Percentiles rank a stretch among this genome's conserved stretches.
Evolutionary conservation across 2,797 vertebrate genomes (phyloP).

Genomic region (Pseudocheirus occidentalis): DNA sequence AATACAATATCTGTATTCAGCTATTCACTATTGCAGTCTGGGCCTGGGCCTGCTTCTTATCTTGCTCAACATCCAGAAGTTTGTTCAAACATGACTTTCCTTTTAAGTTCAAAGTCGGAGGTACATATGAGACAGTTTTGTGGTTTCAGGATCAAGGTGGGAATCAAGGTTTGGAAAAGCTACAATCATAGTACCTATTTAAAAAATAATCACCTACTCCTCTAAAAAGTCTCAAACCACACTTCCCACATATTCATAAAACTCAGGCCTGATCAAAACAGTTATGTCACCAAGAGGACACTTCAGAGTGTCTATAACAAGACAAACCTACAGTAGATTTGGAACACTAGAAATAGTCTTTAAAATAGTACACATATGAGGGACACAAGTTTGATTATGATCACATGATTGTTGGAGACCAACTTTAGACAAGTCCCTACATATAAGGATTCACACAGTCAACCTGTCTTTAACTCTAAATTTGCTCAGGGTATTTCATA

Average conservation of each 20-base stretch:
- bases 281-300: background rate
- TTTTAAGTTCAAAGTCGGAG: slow-evolving; percentile 20
- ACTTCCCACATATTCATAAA: background rate
- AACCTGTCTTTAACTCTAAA: background rate
- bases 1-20: slow-evolving; percentile 1
- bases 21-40: background rate
- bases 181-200: background rate
- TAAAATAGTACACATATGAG: background rate
- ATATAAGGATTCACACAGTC: background rate
- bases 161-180: slow-evolving; percentile 14
- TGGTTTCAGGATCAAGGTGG: slow-evolving; percentile 37
- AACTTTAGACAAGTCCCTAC: background rate
- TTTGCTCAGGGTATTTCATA: background rate
- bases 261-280: background rate
- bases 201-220: background rate
- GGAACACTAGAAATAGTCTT: slow-evolving; percentile 21
- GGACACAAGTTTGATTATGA: background rate
- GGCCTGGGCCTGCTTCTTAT: slow-evolving; percentile 61
- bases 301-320: background rate
- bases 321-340: background rate
- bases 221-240: background rate
- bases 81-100: slow-evolving; percentile 62
- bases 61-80: slow-evolving; percentile 58
- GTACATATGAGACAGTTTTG: slow-evolving; percentile 56
- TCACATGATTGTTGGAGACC: background rate